A percentile compares a stretch with the other conserved stretches of the same genome.
Evolutionary conservation across 2,888 invertebrate genomes (phyloP).

Genomic region (Drosophila rellima): DNA sequence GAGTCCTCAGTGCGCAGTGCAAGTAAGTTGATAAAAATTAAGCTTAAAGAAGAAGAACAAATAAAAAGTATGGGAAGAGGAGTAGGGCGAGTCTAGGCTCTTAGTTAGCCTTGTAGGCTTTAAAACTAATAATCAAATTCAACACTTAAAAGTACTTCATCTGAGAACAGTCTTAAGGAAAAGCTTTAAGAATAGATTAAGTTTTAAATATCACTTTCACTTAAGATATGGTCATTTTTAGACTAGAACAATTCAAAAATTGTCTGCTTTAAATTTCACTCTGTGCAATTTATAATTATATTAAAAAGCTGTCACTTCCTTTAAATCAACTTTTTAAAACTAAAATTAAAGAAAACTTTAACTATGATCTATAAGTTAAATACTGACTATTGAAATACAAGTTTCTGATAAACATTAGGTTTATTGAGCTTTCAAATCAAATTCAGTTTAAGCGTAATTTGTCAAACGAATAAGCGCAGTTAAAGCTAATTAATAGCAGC

Average conservation of each 20-base stretch:
- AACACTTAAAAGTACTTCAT: not conserved
- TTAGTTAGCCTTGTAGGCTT: not conserved
- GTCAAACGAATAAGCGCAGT: not conserved
- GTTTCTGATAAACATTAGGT: not conserved
- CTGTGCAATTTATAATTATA: not conserved
- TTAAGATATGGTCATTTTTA: too few species aligned
- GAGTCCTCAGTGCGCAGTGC: constrained; percentile 84
- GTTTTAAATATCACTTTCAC: not conserved
- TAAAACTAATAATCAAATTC: not conserved
- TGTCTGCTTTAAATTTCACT: not conserved
- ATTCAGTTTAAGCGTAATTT: constrained; percentile 11
- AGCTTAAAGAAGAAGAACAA: not conserved
- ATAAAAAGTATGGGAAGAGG: too few species aligned
- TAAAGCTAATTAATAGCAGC: constrained; percentile 8
- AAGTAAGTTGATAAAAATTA: constrained; percentile 74
- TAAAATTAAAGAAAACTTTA: not conserved
- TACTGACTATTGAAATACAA: not conserved
- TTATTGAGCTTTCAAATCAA: not conserved
- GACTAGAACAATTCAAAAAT: not conserved
- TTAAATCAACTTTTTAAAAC: not conserved
- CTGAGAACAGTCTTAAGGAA: not conserved
- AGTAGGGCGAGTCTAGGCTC: accelerated
- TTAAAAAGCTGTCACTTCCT: not conserved
- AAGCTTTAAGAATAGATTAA: not conserved
- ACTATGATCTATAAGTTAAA: not conserved